These are phyloP conservation scores for Oreochromis grahami DNA, from an alignment of 2,797 vertebrate genomes.

Conservation along the genomic window DNA sequence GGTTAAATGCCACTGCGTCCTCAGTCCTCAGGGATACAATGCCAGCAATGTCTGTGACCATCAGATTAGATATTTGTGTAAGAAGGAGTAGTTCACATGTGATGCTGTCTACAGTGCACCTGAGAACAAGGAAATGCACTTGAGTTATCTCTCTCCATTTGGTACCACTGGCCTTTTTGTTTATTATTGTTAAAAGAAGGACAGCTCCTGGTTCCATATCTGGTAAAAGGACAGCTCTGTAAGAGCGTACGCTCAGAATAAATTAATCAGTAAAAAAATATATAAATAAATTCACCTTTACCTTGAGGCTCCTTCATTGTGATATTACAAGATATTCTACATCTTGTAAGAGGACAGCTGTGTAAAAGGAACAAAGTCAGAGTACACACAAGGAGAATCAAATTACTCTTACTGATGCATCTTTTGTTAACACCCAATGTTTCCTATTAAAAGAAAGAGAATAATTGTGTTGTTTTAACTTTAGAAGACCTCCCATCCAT, in stretches of 20 bases:
- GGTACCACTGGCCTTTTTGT: background rate
- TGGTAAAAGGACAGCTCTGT: background rate
- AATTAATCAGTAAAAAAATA: background rate
- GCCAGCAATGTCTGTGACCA: background rate
- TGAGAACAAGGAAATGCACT: constrained; percentile 7
- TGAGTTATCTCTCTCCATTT: background rate
- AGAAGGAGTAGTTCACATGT: background rate
- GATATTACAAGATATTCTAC: background rate
- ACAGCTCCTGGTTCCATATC: background rate
- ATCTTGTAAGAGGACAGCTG: background rate
- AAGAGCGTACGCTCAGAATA: background rate
- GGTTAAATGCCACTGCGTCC: background rate
- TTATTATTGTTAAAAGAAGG: constrained; percentile 2
- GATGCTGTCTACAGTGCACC: background rate
- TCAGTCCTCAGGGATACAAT: background rate
- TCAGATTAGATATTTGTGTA: background rate
- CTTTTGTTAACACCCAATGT: background rate
- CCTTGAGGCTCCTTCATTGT: background rate
- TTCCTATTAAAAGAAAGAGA: background rate
- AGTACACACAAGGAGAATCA: background rate
- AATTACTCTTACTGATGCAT: background rate
- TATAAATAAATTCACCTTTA: background rate
- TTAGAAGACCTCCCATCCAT: background rate
- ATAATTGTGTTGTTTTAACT: background rate
- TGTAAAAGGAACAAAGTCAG: background rate